These are phyloP conservation scores for Parnassius glacialis DNA, from an alignment of 2,888 invertebrate species.

Conservation along the genomic window DNA sequence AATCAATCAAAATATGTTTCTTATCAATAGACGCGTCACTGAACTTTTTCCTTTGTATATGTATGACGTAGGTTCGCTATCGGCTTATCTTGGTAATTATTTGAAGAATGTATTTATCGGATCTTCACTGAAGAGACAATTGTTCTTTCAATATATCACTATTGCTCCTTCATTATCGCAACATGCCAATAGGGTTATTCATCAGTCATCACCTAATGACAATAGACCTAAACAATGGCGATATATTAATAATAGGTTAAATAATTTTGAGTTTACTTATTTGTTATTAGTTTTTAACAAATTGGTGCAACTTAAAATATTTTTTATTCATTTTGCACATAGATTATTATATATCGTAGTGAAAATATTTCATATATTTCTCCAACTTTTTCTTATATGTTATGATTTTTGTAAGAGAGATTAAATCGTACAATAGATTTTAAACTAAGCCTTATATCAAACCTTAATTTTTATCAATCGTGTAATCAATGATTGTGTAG, in stretches of 20 bases:
- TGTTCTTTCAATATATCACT: slow-evolving; percentile 58
- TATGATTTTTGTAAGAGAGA: no score
- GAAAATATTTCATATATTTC: no score
- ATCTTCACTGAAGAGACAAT: slow-evolving; percentile 44
- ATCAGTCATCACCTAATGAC: slow-evolving; percentile 36
- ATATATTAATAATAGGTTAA: slow-evolving; percentile 1
- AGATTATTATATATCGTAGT: no score
- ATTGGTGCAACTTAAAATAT: no score
- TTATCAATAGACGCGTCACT: slow-evolving; percentile 35
- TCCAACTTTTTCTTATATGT: no score
- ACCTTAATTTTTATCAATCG: no score
- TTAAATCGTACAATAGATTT: no score
- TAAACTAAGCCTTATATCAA: no score
- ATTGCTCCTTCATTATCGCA: slow-evolving; percentile 51
- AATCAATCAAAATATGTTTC: slow-evolving; percentile 25
- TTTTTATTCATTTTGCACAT: no score
- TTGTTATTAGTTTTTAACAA: no score
- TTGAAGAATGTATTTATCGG: slow-evolving; percentile 60
- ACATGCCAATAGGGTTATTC: slow-evolving; percentile 49
- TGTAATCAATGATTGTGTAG: no score
- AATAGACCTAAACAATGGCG: slow-evolving; percentile 10
- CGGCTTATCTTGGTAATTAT: slow-evolving; percentile 51
- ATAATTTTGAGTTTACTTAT: neutral
- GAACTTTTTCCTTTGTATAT: slow-evolving; percentile 30
- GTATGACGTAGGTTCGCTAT: slow-evolving; percentile 36